Base-by-base conservation (phyloP, 2,888 invertebrate species). In the Xestobium rufovillosum region DNA sequence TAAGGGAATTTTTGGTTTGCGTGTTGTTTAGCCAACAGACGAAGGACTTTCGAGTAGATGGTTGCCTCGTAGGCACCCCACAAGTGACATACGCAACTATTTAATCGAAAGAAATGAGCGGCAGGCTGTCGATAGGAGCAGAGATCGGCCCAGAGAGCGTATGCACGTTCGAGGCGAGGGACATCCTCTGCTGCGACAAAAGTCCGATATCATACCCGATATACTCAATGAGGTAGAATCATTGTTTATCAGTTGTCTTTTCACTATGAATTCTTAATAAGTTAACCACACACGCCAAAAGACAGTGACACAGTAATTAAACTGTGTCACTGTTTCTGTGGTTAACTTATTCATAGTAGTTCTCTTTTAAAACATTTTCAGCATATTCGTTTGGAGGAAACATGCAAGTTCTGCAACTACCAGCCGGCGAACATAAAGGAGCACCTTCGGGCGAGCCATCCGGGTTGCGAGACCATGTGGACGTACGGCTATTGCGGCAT, bases 401-500 rank as follows among this genome's bases (percentile, higher is more conserved):
- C n/a, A n/a, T n/a, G n/a, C n/a, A n/a, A n/a, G n/a, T n/a, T n/a
- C n/a, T n/a, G n/a, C n/a, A n/a, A n/a, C n/a, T n/a, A n/a, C n/a
- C n/a, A n/a, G n/a, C n/a, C n/a, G n/a, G n/a, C n/a, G n/a, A n/a
- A n/a, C n/a, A n/a, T n/a, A n/a, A n/a, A n/a, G n/a, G n/a, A n/a
- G n/a, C 68, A 76, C 48, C 67, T 75, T 67, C 54, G 65, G 14
- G 57, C 61, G 1, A 56, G 63, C 9, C 75, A 76, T 57, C 71
- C 72, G 6, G 76, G 76, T 3, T 76, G 75, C 59, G 71, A 71
- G 23, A 54, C 67, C 3, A 50, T 64, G 38, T 60, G 67, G 63
- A 53, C 65, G 46, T 65, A 68, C 34, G 71, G 69, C 2, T 60
- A 60, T 33, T 75, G 75, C 49, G 73, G 75, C 12, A 67, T 69